phyloP scores from a whole-genome alignment of 2,888 invertebrate species.

The Idaea biselata region DNA sequence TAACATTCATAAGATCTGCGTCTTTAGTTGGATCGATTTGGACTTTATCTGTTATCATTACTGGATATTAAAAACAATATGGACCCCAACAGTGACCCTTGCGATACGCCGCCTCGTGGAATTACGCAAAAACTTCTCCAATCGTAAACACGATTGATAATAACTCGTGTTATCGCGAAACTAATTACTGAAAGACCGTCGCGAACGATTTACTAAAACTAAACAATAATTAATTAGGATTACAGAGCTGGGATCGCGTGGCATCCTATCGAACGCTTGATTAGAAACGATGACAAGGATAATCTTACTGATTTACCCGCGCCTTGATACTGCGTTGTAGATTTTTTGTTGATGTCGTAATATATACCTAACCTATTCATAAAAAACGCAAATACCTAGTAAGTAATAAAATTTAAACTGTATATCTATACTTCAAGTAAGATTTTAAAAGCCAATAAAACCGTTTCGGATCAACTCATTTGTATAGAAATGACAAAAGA shows the following conservation, averaged over 20 bases:
- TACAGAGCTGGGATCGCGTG: slow-evolving; percentile 7
- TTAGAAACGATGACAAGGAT: slow-evolving; percentile 13
- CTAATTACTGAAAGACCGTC: slow-evolving; percentile 14
- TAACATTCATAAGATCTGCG: not conserved
- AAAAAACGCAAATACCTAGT: too few species aligned
- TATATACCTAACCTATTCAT: not conserved
- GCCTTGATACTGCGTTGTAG: not conserved
- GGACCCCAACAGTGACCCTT: slow-evolving; percentile 30
- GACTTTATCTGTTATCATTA: not conserved
- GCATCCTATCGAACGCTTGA: slow-evolving; percentile 17
- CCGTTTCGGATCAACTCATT: too few species aligned
- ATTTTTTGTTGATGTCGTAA: slow-evolving; percentile 2
- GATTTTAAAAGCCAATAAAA: too few species aligned
- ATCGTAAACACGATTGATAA: slow-evolving; percentile 33
- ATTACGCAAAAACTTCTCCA: slow-evolving; percentile 25
- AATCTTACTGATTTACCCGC: not conserved
- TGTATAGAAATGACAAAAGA: too few species aligned
- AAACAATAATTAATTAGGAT: slow-evolving; percentile 26
- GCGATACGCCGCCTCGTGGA: slow-evolving; percentile 21
- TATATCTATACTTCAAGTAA: too few species aligned
- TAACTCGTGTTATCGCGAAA: slow-evolving; percentile 29
- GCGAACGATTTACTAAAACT: slow-evolving; percentile 19
- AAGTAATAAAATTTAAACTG: too few species aligned
- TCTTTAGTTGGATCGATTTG: not conserved
- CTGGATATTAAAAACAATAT: not conserved